Percentiles rank a stretch among this genome's conserved stretches.
Conservation (phyloP, 2,888 invertebrate species). For the Brenthis daphne region DNA sequence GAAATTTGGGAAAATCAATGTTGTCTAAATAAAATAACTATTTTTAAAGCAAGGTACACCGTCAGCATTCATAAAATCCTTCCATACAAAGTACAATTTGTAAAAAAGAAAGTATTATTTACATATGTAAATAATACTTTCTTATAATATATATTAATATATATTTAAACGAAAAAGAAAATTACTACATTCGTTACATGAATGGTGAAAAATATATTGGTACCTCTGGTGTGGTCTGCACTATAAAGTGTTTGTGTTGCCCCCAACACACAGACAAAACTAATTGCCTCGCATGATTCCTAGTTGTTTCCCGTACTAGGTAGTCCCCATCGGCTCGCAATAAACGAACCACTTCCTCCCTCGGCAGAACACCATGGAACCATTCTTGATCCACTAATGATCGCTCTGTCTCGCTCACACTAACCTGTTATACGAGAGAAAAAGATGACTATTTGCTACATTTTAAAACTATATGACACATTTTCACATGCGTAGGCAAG, state of each 20-base stretch:
- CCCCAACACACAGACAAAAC: conserved; percentile 98
- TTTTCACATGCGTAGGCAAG: conserved; percentile 29
- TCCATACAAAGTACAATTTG: too few relatives aligned
- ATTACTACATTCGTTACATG: not conserved
- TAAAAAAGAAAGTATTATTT: too few relatives aligned
- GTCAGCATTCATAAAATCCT: too few relatives aligned
- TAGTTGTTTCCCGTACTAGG: conserved; percentile 94
- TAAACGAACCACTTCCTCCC: conserved; percentile 96
- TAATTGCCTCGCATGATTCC: conserved; percentile 95
- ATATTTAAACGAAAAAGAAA: too few relatives aligned
- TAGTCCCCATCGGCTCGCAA: conserved; percentile 97
- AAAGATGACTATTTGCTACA: conserved; percentile 26
- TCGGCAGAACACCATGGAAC: conserved; percentile 98
- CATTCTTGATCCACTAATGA: conserved; percentile 95
- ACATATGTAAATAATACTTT: too few relatives aligned
- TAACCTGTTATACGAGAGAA: conserved; percentile 55
- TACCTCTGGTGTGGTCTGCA: conserved; percentile 96
- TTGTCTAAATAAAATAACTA: too few relatives aligned
- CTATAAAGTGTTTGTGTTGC: conserved; percentile 98
- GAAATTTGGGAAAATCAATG: too few relatives aligned
- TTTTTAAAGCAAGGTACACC: too few relatives aligned
- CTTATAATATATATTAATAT: too few relatives aligned
- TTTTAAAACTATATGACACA: conserved; percentile 32
- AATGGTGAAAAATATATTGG: conserved; percentile 40
- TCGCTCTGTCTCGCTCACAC: conserved; percentile 81